Evolutionary conservation across 2,888 invertebrate species (phyloP).

Genomic region (Pyralis farinalis): DNA sequence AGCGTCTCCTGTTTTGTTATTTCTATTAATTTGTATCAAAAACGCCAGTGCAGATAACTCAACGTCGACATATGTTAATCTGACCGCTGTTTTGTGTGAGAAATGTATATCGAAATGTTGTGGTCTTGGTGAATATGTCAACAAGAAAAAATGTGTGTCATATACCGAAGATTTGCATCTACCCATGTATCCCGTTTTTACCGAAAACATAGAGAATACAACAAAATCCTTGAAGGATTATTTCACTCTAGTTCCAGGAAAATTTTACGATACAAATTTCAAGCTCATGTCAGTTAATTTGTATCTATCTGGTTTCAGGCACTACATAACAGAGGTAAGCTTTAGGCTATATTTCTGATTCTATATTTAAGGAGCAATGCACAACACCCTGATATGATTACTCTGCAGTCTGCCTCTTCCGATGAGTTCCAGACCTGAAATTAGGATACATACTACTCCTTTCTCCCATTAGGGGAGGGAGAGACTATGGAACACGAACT

Average conservation of each 20-base stretch:
- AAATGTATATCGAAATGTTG: conserved; percentile 9
- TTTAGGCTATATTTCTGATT: too few species aligned
- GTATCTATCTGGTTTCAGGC: not conserved
- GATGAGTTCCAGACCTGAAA: too few species aligned
- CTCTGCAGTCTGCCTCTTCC: too few species aligned
- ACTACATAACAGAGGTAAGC: conserved; percentile 4
- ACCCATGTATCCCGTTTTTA: not conserved
- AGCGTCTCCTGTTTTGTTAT: not conserved
- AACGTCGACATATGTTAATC: not conserved
- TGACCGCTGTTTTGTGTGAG: not conserved
- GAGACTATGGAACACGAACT: too few species aligned
- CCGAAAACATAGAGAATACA: not conserved
- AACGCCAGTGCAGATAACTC: not conserved
- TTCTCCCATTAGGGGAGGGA: too few species aligned
- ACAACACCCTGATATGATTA: too few species aligned
- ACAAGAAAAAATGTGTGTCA: not conserved
- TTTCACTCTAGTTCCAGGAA: not conserved
- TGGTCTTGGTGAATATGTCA: not conserved
- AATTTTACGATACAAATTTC: not conserved
- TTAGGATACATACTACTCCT: too few species aligned
- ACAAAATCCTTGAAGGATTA: not conserved
- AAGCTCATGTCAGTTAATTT: not conserved
- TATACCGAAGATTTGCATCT: not conserved
- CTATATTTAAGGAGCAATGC: too few species aligned
- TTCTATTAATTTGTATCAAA: not conserved